These are phyloP conservation scores for Lycophotia porphyrea DNA, from an alignment of 2,888 invertebrate genomes.

Conservation along the genomic window DNA sequence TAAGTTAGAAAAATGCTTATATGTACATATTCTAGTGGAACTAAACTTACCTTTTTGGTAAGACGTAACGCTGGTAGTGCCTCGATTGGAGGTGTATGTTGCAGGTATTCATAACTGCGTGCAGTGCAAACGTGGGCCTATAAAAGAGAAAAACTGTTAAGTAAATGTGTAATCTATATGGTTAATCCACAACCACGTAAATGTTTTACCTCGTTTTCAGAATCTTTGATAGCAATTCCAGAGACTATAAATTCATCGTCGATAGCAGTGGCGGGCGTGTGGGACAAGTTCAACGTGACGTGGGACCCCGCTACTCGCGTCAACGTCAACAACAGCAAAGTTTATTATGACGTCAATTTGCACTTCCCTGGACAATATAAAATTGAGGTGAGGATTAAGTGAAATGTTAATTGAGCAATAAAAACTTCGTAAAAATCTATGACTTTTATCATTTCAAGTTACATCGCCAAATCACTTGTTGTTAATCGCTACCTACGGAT, in stretches of 20 bases:
- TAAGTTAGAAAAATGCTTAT: conserved; percentile 69
- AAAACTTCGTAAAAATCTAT: conserved; percentile 27
- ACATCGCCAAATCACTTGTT: background rate
- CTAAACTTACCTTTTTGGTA: conserved; percentile 5
- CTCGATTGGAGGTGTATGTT: background rate
- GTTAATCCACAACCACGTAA: background rate
- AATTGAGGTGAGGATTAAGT: conserved; percentile 87
- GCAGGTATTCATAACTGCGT: background rate
- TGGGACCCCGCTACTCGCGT: conserved; percentile 94
- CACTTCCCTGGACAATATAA: conserved; percentile 89
- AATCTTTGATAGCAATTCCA: conserved; percentile 93
- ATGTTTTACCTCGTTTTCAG: conserved; percentile 66
- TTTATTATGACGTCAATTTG: conserved; percentile 95
- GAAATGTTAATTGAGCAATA: conserved; percentile 15
- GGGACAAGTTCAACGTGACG: conserved; percentile 95
- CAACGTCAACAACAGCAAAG: conserved; percentile 95
- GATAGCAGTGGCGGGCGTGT: conserved; percentile 93
- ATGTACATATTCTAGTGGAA: background rate
- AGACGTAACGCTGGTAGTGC: background rate
- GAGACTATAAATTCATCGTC: conserved; percentile 92
- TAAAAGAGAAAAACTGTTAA: background rate
- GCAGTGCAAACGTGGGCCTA: background rate
- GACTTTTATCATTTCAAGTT: conserved; percentile 32
- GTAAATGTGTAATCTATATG: background rate
- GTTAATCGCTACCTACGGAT: background rate